Evolutionary conservation across 92 coral and sea anemone genomes (phyloP), one percentile per base, ranked within the genome.

Genomic region (Porites cylindrica): DNA sequence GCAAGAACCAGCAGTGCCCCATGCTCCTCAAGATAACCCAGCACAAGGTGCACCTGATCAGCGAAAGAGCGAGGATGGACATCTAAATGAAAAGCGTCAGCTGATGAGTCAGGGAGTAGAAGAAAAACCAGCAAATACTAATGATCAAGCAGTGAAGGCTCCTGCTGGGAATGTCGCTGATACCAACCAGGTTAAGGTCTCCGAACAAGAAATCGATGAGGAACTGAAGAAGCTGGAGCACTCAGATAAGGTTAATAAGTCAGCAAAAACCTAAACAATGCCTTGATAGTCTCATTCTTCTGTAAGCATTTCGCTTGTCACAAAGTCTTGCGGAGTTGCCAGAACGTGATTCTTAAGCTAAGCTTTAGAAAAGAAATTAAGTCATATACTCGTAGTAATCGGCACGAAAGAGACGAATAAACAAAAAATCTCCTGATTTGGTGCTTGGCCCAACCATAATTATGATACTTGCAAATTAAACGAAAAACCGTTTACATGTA

Each of bases 1-100:
- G 14, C 85, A 88, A 66, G 98, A 95, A 67, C 98, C 98, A 10
- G 94, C 98, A 26, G 89, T 93, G 19, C 98, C 98, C 26, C 89
- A 95, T 76, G 90, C 96, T 19, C 96, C 96, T 20, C 91, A 78
- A 56, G 88, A 88, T 54, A 89, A 88, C 59, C 64, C 76, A 17
- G 84, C 70, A 50, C 82, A 88, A 51, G 72, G 62, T 58, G 72
- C 67, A 17, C 79, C 86, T 59, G 88, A 89, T 73, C 50, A 75
- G 32, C 62, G 8, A 51, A 52, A 66, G 18, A 77, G 56, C 1
- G 83, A 66, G 16, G 92, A 85, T 18, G 94, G 90, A 61, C 85
- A 85, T 10, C 62, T 80, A 58, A 89, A 84, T 54, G 91, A 88
- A 18, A 80, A 88, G 70, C 90, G 91, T 16, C 96, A 86, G 81